Base-by-base conservation (phyloP, 2,113 vertebrate genomes). In the Coptodon bakossiorum region DNA sequence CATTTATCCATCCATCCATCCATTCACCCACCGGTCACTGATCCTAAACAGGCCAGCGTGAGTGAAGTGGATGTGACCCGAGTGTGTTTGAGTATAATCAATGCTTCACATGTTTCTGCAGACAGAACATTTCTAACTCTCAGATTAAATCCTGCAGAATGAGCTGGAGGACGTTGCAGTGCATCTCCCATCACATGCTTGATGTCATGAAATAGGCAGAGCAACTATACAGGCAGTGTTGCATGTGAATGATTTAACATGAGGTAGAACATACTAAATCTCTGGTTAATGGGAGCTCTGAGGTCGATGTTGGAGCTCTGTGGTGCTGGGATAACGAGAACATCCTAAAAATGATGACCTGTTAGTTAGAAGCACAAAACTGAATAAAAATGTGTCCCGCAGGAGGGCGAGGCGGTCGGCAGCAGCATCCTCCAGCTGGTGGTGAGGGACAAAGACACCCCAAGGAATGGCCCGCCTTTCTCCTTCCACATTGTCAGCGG, bases 381-480 rank as follows among this genome's bases (percentile, higher is more conserved):
- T 9, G 14, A 14, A 29, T 40, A 1, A 31, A 13, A 27, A 4
- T 22, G 12, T 85, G 24, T 80, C 22, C 92, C 84, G 61, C 95
- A 99, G 99, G 98, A 99, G 94, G 97, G 97, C 5, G 96, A 97
- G 85, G 90, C 97, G 0, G 29, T 96, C 2, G 98, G 98, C 84
- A 97, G 97, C 82, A 96, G 95, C 12, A 85, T 99, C 90, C 94
- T 99, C 82, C 97, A 99, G 94, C 95, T 99, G 38, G 93, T 97
- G 48, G 97, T 98, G 93, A 98, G 91, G 0, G 99, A 99, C 95
- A 97, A 93, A n/a, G 99, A 99, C 95, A 97, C 97, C 5, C 96
- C 97, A 43, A 96, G 94, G 91, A 98, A 99, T 3, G 99, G 99
- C 2, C 97, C 98, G 0, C 99, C 99, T 0, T 99, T 98, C 92